Evolutionary conservation across 2,797 vertebrate species (phyloP).

Genomic region (Poecilia wingei): DNA sequence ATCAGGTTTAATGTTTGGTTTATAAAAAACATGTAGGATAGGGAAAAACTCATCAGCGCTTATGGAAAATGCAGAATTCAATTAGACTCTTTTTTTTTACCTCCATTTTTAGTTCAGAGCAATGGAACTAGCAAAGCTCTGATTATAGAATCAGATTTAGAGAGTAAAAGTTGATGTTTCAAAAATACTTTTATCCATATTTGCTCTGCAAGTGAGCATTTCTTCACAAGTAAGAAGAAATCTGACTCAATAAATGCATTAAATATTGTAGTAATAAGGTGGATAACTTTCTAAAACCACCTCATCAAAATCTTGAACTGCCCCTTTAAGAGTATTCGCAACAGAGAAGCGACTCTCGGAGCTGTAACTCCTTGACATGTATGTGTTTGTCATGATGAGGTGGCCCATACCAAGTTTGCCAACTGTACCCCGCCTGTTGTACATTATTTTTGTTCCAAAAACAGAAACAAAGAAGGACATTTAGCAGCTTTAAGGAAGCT

Average conservation of each 20-base stretch:
- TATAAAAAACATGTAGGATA: neutral
- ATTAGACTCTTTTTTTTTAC: too few species aligned
- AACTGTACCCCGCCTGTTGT: neutral
- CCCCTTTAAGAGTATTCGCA: slow-evolving; percentile 5
- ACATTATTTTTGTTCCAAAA: slow-evolving; percentile 1
- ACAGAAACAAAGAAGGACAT: slow-evolving; percentile 17
- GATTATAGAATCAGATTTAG: neutral
- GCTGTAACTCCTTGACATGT: slow-evolving; percentile 6
- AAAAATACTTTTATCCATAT: neutral
- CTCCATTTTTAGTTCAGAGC: too few species aligned
- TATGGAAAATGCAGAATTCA: too few species aligned
- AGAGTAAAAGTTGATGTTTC: neutral
- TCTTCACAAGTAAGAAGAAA: neutral
- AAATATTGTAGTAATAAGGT: neutral
- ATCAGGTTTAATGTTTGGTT: neutral
- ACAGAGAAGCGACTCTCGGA: slow-evolving; percentile 13
- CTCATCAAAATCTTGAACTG: neutral
- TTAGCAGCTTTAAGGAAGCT: slow-evolving; percentile 18
- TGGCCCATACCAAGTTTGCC: neutral
- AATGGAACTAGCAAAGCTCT: neutral
- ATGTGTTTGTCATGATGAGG: slow-evolving; percentile 4
- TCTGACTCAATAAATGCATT: neutral
- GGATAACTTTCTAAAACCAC: neutral
- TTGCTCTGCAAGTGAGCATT: neutral
- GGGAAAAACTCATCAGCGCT: neutral